Base-by-base conservation (phyloP, 2,888 invertebrate species). In the Ophion slaviceki region DNA sequence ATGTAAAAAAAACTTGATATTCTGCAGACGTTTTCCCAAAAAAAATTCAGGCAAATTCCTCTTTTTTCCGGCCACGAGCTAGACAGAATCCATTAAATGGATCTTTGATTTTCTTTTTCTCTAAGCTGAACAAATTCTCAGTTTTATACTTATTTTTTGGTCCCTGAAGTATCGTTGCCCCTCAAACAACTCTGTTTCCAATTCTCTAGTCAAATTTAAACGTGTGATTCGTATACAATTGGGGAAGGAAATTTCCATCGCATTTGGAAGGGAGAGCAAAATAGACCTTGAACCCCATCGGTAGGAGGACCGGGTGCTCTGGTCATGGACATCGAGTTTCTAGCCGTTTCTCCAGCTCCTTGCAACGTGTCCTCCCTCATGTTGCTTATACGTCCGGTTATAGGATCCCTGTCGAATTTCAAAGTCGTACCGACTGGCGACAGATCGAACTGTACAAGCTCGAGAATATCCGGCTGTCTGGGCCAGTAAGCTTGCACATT, bases 301-400 rank as follows among this genome's bases (percentile, higher is more conserved):
- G 95, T 95, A 3, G 96, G 95, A 10, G 97, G 96, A 62, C 97
- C 95, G 0, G 98, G 98, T 32, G 97, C 96, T 89, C 98, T 95
- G 59, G 95, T 95, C 95, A 98, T 96, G 0, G 98, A 98, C 92
- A 97, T 95, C 0, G 97, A 97, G 93, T 97, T 97, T 90, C 95
- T 95, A 0, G 97, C 95, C 86, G 95, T 96, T 79, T 96, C 95
- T 5, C 96, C 96, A 70, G 95, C 95, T 89, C 95, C 95, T 87
- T 95, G 94, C 4, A 95, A 89, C 32, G 94, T 91, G 0, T 96
- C 95, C 93, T 97, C 97, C 53, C 95, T 94, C 89, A 97, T 96
- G 87, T 96, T 96, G 7, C 96, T 94, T 85, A 98, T 96, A 92
- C 96, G 95, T 6, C 98, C 98, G 1, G 97, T 97, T 47, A 96